These are phyloP conservation scores for Ostrea edulis DNA, from an alignment of 1,140 invertebrate species.

Conservation along the genomic window DNA sequence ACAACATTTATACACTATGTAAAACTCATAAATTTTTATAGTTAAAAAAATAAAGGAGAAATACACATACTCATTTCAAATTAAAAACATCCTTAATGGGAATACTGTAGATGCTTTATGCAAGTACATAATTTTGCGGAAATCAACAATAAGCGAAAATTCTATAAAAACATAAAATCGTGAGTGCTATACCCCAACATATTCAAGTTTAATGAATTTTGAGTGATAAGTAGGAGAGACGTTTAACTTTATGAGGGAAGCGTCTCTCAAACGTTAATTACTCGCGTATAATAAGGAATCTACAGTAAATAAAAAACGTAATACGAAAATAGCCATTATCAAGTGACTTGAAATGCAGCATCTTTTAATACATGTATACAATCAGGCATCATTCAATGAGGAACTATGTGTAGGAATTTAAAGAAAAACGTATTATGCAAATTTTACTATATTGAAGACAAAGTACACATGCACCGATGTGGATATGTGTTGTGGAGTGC, in stretches of 20 bases:
- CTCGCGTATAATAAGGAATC: too few species aligned
- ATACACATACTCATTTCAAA: background rate
- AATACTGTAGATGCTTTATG: too few species aligned
- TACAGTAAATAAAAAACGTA: too few species aligned
- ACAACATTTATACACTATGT: background rate
- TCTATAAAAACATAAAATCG: too few species aligned
- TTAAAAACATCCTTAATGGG: background rate
- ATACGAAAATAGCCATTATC: too few species aligned
- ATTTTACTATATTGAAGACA: background rate
- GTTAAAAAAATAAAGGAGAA: background rate
- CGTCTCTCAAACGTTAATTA: too few species aligned
- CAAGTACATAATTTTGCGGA: too few species aligned
- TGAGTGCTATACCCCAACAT: too few species aligned
- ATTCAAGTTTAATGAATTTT: too few species aligned
- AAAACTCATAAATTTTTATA: background rate
- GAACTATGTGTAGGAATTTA: background rate
- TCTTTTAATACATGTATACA: background rate
- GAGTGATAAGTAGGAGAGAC: too few species aligned
- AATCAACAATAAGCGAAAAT: too few species aligned
- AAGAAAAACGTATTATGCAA: background rate
- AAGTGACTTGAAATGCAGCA: background rate
- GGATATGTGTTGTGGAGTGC: background rate
- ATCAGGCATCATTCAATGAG: background rate
- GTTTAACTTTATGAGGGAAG: too few species aligned
- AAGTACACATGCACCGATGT: background rate